phyloP scores from a whole-genome alignment of 2,113 vertebrate species.

The Scomber japonicus region DNA sequence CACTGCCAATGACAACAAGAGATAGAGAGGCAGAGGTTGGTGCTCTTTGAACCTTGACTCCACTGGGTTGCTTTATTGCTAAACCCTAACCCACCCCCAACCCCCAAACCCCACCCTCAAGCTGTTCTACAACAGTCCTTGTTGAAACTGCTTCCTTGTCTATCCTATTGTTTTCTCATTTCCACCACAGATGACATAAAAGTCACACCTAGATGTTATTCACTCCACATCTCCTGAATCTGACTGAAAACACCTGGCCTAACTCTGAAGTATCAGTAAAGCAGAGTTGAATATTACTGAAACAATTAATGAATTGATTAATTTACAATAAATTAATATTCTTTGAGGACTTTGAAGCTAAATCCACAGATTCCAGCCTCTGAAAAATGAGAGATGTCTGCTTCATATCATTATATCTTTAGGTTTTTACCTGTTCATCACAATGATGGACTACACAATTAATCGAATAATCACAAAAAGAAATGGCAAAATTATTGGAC shows the following conservation, averaged over 20 bases:
- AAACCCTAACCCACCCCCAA: neutral
- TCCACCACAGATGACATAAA: constrained; percentile 19
- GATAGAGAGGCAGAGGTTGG: constrained; percentile 14
- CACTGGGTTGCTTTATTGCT: neutral
- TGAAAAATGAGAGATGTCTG: neutral
- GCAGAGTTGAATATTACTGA: too few relatives aligned
- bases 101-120: too few relatives aligned
- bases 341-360: too few relatives aligned
- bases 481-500: too few relatives aligned
- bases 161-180: constrained; percentile 24
- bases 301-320: too few relatives aligned
- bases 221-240: neutral
- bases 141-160: constrained; percentile 20
- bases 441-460: too few relatives aligned
- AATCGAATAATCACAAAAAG: too few relatives aligned
- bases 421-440: too few relatives aligned
- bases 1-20: constrained; percentile 37
- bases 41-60: constrained; percentile 53
- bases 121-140: constrained; percentile 22
- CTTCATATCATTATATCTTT: neutral
- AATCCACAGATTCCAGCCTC: too few relatives aligned
- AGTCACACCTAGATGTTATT: constrained; percentile 8
- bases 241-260: too few relatives aligned
- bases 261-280: too few relatives aligned
- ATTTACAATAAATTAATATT: too few relatives aligned